These are phyloP conservation scores for Nomada hirtipes DNA, from an alignment of 2,888 invertebrate genomes.

Conservation along the genomic window DNA sequence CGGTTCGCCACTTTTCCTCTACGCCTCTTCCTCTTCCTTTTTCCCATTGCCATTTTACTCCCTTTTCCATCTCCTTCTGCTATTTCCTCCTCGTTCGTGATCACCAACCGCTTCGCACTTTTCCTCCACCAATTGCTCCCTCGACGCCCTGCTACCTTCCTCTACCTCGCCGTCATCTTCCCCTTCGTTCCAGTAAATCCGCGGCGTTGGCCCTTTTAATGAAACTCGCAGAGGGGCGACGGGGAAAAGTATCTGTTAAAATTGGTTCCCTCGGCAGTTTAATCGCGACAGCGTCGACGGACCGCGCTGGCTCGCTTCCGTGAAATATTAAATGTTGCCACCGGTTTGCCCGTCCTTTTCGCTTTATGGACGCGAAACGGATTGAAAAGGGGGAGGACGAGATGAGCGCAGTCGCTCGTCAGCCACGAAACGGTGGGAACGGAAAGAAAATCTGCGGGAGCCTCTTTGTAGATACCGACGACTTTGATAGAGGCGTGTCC, in stretches of 20 bases:
- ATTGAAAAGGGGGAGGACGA: neutral
- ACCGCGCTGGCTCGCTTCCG: constrained; percentile 22
- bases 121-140: neutral
- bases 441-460: constrained; percentile 40
- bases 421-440: constrained; percentile 40
- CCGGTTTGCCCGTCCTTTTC: constrained; percentile 1
- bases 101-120: constrained; percentile 38
- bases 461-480: constrained; percentile 65
- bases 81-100: constrained; percentile 58
- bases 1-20: constrained; percentile 72
- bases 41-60: constrained; percentile 23
- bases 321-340: constrained; percentile 35
- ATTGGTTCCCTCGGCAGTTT: constrained; percentile 2
- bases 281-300: constrained; percentile 18
- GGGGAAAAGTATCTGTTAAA: constrained; percentile 32
- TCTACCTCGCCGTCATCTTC: neutral
- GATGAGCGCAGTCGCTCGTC: constrained; percentile 29
- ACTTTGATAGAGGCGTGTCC: constrained; percentile 68
- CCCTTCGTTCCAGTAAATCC: constrained; percentile 20
- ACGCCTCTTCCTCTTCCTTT: constrained; percentile 44
- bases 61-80: constrained; percentile 33
- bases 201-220: constrained; percentile 51
- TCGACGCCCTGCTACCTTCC: neutral
- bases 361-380: constrained; percentile 6
- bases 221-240: constrained; percentile 11